Conservation (phyloP, 2,113 vertebrate genomes). For the Heterotis niloticus region DNA sequence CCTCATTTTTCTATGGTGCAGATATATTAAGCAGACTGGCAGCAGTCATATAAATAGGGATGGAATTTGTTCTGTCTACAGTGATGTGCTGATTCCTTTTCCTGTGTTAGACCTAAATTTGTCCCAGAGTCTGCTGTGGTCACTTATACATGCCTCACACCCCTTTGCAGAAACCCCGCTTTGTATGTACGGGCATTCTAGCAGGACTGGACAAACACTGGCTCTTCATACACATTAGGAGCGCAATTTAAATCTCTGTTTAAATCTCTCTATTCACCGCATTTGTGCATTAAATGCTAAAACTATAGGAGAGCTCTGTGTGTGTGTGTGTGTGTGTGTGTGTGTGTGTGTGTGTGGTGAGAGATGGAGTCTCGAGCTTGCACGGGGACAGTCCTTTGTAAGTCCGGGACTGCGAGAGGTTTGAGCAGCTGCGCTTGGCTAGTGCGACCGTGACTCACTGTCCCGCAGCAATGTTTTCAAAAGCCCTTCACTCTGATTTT, state of each 20-base stretch:
- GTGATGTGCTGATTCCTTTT: not conserved
- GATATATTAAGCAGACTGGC: not conserved
- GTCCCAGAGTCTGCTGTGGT: not conserved
- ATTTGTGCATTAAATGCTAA: not conserved
- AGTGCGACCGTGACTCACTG: not conserved
- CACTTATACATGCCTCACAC: conserved; percentile 11
- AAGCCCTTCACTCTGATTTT: conserved; percentile 1
- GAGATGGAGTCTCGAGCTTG: not conserved
- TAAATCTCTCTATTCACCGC: too few relatives aligned
- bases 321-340: not conserved
- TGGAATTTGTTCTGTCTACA: not conserved
- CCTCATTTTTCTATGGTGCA: too few relatives aligned
- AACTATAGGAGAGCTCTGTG: not conserved
- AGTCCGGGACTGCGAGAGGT: too few relatives aligned
- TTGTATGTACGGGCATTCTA: not conserved
- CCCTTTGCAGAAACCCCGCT: not conserved
- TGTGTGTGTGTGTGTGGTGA: not conserved
- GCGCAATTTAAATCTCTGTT: too few relatives aligned
- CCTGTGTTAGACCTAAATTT: conserved; percentile 6
- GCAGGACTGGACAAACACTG: not conserved
- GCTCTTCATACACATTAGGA: too few relatives aligned
- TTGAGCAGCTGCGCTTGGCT: not conserved
- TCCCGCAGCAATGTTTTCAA: not conserved
- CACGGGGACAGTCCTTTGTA: not conserved
- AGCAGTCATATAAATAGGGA: not conserved